A percentile compares a stretch with the other conserved stretches of the same genome.
Conservation (phyloP, 2,797 vertebrate genomes). For the Enteromius thamalakanensis region DNA sequence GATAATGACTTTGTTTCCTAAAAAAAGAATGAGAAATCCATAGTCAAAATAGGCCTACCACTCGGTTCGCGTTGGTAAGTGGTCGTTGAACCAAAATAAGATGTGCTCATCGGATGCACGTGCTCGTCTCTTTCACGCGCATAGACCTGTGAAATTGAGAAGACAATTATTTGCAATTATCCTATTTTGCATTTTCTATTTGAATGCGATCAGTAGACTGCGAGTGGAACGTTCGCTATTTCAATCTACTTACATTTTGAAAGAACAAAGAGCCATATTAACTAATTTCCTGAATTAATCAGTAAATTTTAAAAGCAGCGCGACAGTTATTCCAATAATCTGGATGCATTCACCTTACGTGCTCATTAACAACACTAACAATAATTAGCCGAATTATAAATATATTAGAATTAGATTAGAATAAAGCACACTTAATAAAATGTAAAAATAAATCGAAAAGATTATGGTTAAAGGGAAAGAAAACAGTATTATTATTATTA, state of each 20-base stretch:
- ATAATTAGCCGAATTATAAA: neutral
- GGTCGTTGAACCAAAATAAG: conserved; percentile 75
- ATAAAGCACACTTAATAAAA: neutral
- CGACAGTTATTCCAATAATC: neutral
- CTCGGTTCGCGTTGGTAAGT: conserved; percentile 81
- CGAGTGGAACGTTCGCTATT: conserved; percentile 13
- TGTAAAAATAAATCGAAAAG: neutral
- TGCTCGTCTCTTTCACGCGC: conserved; percentile 82
- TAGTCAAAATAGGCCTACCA: conserved; percentile 70
- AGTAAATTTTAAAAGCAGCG: conserved; percentile 15
- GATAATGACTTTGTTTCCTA: neutral
- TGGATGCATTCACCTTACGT: neutral
- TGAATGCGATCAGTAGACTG: neutral
- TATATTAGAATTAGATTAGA: neutral
- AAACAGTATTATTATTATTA: neutral
- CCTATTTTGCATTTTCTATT: neutral
- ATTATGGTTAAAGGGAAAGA: neutral
- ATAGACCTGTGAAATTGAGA: conserved; percentile 82
- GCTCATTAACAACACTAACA: conserved; percentile 37
- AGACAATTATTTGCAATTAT: conserved; percentile 66
- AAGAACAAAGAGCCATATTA: conserved; percentile 1
- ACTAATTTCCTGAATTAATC: conserved; percentile 27
- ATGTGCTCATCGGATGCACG: conserved; percentile 78
- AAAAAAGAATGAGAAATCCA: neutral
- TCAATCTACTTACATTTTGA: conserved; percentile 3